A percentile compares a stretch with the other conserved stretches of the same genome.
Conservation (phyloP, 2,797 vertebrate species). For the Tadarida brasiliensis region DNA sequence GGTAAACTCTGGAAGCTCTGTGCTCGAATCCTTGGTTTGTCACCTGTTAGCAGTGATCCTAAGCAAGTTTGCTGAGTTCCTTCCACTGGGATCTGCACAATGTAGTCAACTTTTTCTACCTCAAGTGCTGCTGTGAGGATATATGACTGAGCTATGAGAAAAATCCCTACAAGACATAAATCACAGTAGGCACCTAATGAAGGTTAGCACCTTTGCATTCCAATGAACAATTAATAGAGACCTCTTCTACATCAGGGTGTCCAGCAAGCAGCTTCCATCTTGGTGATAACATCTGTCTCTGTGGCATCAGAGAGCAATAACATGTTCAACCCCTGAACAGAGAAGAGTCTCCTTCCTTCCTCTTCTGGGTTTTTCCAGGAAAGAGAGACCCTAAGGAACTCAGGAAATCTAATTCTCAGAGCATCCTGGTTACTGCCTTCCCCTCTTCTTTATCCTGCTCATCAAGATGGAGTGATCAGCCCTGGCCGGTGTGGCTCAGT, state of each 20-base stretch:
- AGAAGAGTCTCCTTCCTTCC: not conserved
- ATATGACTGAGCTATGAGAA: not conserved
- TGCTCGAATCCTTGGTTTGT: not conserved
- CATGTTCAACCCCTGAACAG: not conserved
- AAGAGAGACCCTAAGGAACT: not conserved
- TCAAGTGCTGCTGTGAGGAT: not conserved
- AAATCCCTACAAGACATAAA: not conserved
- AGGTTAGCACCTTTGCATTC: too few relatives aligned
- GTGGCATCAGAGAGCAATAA: not conserved
- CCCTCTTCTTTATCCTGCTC: not conserved
- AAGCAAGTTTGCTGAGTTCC: not conserved
- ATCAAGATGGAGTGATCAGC: not conserved
- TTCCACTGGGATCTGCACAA: not conserved
- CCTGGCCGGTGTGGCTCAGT: too few relatives aligned
- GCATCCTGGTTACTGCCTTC: not conserved
- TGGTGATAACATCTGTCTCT: not conserved
- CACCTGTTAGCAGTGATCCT: not conserved
- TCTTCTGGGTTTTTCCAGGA: not conserved
- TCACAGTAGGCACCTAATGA: not conserved
- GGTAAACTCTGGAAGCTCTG: not conserved
- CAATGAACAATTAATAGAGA: not conserved
- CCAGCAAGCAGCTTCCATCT: not conserved
- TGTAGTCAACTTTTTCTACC: not conserved
- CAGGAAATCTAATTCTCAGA: not conserved
- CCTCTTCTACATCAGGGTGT: not conserved